Conservation (phyloP, 2,113 vertebrate genomes). For the Syngnathus scovelli region DNA sequence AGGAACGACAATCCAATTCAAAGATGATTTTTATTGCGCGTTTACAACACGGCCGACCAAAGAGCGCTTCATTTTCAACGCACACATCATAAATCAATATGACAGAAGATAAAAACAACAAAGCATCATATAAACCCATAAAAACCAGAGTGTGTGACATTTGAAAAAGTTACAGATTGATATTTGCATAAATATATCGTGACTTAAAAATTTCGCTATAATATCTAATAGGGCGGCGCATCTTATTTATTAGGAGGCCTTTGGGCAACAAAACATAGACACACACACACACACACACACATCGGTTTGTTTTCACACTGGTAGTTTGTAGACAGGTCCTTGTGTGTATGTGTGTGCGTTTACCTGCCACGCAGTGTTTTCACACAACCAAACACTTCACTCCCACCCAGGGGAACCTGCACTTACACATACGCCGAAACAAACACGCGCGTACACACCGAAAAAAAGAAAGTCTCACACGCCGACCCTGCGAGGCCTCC, state of each 20-base stretch:
- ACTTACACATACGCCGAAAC: neutral
- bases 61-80: no score
- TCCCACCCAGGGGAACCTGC: constrained; percentile 43
- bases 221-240: neutral
- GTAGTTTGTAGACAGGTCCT: constrained; percentile 45
- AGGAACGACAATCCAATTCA: no score
- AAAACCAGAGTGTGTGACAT: no score
- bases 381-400: constrained; percentile 26
- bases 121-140: no score
- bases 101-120: no score
- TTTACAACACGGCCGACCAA: no score
- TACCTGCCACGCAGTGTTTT: constrained; percentile 48
- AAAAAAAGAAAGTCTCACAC: constrained; percentile 23
- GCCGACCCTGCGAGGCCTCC: constrained; percentile 50
- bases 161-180: neutral
- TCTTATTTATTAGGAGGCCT: constrained; percentile 4
- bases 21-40: no score
- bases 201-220: constrained; percentile 44
- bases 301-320: constrained; percentile 48
- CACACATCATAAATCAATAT: no score
- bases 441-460: neutral
- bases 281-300: constrained; percentile 13
- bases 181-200: neutral
- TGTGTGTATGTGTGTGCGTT: constrained; percentile 39
- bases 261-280: constrained; percentile 10